Evolutionary conservation across 1,140 invertebrate genomes (phyloP).

Genomic region (Andrena cerasifolii): DNA sequence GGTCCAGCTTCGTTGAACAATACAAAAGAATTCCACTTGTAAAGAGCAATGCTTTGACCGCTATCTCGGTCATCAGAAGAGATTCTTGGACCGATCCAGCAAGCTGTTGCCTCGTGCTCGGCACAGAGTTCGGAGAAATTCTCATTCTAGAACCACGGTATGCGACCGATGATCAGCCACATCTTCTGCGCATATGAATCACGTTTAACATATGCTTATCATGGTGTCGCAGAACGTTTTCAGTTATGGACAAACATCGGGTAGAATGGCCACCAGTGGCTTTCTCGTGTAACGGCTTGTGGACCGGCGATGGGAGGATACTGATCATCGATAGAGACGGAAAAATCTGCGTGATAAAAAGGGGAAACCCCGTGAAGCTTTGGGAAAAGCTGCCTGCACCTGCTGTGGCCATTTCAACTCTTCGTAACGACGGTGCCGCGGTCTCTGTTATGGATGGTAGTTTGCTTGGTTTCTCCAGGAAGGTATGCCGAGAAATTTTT

Average conservation of each 20-base stretch:
- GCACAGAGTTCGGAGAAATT: slow-evolving; percentile 92
- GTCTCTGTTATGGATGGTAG: slow-evolving; percentile 92
- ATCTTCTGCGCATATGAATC: no score
- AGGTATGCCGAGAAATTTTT: no score
- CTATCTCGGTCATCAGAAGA: slow-evolving; percentile 72
- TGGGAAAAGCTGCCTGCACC: slow-evolving; percentile 89
- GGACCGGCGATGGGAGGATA: slow-evolving; percentile 94
- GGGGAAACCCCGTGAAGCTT: slow-evolving; percentile 86
- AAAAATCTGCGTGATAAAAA: slow-evolving; percentile 89
- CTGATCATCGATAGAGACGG: slow-evolving; percentile 93
- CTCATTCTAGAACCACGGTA: slow-evolving; percentile 94
- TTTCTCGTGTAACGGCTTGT: slow-evolving; percentile 90
- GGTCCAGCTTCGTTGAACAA: slow-evolving; percentile 74
- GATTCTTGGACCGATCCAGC: slow-evolving; percentile 78
- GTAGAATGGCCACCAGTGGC: slow-evolving; percentile 75
- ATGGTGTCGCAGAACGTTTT: slow-evolving; percentile 79
- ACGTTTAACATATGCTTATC: no score
- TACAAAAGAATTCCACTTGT: slow-evolving; percentile 73
- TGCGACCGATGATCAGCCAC: no score
- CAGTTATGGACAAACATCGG: slow-evolving; percentile 74
- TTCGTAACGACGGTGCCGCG: slow-evolving; percentile 80
- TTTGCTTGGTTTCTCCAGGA: slow-evolving; percentile 90
- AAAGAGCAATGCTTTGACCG: slow-evolving; percentile 72
- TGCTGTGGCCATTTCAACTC: slow-evolving; percentile 86
- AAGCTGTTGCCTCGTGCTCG: slow-evolving; percentile 89